Evolutionary conservation across 2,113 vertebrate species (phyloP).

Genomic region (Tragelaphus strepsiceros): DNA sequence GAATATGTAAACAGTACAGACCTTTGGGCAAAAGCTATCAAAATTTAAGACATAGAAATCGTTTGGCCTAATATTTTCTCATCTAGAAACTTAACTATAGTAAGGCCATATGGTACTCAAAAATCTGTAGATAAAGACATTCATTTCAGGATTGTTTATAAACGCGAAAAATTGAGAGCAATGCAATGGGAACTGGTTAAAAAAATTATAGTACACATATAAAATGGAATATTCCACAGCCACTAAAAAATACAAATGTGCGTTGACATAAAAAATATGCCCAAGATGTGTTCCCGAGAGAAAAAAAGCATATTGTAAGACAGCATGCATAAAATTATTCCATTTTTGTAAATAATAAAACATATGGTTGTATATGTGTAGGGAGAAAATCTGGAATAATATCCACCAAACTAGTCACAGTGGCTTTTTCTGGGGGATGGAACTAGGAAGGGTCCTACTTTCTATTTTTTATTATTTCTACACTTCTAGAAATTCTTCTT

Average conservation of each 20-base stretch:
- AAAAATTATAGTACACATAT: neutral
- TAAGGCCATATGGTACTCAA: neutral
- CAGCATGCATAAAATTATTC: conserved; percentile 14
- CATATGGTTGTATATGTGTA: neutral
- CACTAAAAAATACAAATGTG: conserved; percentile 12
- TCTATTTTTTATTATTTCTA: neutral
- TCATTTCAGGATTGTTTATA: neutral
- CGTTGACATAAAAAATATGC: neutral
- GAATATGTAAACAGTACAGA: neutral
- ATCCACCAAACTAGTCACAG: neutral
- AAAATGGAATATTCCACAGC: neutral
- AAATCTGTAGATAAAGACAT: neutral
- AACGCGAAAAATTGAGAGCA: neutral
- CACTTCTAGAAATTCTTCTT: conserved; percentile 8
- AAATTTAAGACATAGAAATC: neutral
- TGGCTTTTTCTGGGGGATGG: neutral
- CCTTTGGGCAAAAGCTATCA: neutral
- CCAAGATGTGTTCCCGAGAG: neutral
- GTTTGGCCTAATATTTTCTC: neutral
- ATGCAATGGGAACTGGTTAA: neutral
- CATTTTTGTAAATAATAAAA: conserved; percentile 28
- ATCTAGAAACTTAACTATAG: neutral
- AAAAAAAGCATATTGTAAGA: conserved; percentile 7
- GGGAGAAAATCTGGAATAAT: neutral
- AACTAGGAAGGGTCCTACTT: neutral